Percentiles rank a stretch among this genome's conserved stretches.
These are phyloP conservation scores for Manis pentadactyla DNA, from an alignment of 2,797 vertebrate species.

Conservation along the genomic window DNA sequence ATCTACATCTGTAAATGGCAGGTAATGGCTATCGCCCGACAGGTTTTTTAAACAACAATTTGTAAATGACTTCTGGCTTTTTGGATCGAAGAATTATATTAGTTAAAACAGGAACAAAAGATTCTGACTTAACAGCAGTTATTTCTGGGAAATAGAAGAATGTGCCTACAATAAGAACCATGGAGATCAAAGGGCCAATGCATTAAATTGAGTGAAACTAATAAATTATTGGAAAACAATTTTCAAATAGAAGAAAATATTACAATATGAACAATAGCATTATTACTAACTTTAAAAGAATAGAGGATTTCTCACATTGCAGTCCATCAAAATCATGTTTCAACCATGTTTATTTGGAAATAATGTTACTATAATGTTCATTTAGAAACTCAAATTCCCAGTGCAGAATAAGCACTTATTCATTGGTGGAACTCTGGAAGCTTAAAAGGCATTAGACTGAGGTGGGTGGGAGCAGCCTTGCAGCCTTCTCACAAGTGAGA, in stretches of 20 bases:
- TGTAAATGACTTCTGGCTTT: slow-evolving; percentile 63
- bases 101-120: slow-evolving; percentile 67
- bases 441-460: slow-evolving; percentile 45
- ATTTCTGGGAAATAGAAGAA: slow-evolving; percentile 37
- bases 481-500: slow-evolving; percentile 25
- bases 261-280: background rate
- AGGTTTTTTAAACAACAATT: slow-evolving; percentile 59
- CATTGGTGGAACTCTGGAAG: slow-evolving; percentile 35
- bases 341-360: slow-evolving; percentile 46
- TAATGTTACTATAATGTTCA: slow-evolving; percentile 31
- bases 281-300: slow-evolving; percentile 45
- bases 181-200: slow-evolving; percentile 56
- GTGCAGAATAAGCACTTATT: background rate
- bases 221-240: slow-evolving; percentile 67
- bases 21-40: slow-evolving; percentile 17
- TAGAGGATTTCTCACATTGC: background rate
- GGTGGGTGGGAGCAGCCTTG: background rate
- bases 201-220: slow-evolving; percentile 58
- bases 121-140: slow-evolving; percentile 30
- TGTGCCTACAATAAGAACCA: background rate
- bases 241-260: slow-evolving; percentile 38
- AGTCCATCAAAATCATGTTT: slow-evolving; percentile 9
- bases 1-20: slow-evolving; percentile 25
- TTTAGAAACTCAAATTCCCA: slow-evolving; percentile 22
- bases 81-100: slow-evolving; percentile 64